Evolutionary conservation across 2,888 invertebrate species (phyloP).

Genomic region (Pheosia gnoma): DNA sequence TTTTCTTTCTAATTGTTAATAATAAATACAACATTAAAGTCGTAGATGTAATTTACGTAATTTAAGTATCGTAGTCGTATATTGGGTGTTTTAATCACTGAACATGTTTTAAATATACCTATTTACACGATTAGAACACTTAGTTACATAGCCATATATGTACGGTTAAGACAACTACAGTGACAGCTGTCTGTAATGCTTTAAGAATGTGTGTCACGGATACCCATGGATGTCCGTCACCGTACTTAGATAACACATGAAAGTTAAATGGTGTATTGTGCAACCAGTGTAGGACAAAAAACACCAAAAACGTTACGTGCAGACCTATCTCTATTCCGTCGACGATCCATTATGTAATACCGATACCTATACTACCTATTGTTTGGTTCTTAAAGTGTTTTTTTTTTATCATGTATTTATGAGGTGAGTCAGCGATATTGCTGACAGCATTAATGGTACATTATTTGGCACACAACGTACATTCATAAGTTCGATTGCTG

Average conservation of each 20-base stretch:
- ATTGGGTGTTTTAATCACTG: no score
- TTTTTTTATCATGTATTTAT: constrained; percentile 26
- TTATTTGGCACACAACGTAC: no score
- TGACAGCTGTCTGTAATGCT: constrained; percentile 1
- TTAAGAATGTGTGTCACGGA: constrained; percentile 11
- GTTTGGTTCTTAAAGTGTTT: constrained; percentile 47
- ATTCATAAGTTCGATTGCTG: background rate
- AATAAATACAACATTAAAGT: no score
- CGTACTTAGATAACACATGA: constrained; percentile 71
- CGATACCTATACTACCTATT: constrained; percentile 28
- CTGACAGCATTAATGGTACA: background rate
- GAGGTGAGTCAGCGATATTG: constrained; percentile 12
- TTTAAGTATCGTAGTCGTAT: no score
- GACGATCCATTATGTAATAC: constrained; percentile 50
- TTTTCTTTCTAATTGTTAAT: no score
- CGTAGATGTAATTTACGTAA: no score
- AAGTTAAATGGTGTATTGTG: constrained; percentile 69
- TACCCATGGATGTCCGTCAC: constrained; percentile 54
- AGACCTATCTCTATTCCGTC: constrained; percentile 51
- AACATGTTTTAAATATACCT: background rate
- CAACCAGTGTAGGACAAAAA: constrained; percentile 47
- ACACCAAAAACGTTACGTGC: constrained; percentile 59
- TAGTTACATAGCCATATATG: background rate
- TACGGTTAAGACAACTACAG: background rate
- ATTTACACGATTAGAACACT: background rate